Conservation (phyloP, 2,888 invertebrate genomes). For the Ischnura elegans region DNA sequence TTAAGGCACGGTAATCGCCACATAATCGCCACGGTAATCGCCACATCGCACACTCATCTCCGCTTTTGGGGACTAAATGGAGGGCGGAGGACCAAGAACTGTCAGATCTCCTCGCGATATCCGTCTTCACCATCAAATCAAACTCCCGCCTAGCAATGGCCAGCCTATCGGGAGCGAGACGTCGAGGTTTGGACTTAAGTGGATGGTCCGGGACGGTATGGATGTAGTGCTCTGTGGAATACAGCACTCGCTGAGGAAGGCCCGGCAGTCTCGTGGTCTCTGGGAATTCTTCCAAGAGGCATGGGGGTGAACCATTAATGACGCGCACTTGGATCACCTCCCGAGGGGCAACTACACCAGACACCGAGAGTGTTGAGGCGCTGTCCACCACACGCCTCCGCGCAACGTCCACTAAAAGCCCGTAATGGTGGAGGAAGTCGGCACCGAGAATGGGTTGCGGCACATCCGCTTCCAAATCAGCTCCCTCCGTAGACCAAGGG, state of each 20-base stretch:
- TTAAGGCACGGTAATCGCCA: too few relatives aligned
- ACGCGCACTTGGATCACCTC: too few relatives aligned
- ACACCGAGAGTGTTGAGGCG: too few relatives aligned
- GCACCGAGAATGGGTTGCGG: neutral
- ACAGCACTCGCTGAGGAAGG: too few relatives aligned
- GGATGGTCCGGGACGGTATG: neutral
- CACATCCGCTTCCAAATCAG: neutral
- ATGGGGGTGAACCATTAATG: too few relatives aligned
- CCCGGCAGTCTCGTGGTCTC: too few relatives aligned
- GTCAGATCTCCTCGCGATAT: neutral
- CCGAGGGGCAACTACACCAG: too few relatives aligned
- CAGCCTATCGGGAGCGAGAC: neutral
- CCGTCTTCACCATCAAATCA: neutral
- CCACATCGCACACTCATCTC: slow-evolving; percentile 75
- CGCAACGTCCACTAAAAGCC: slow-evolving; percentile 63
- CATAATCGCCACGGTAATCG: too few relatives aligned
- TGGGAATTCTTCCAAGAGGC: too few relatives aligned
- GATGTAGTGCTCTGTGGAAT: neutral
- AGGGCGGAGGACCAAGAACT: neutral
- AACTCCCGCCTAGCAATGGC: neutral
- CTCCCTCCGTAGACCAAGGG: neutral
- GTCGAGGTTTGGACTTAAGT: neutral
- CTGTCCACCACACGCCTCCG: too few relatives aligned
- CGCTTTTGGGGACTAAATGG: slow-evolving; percentile 74
- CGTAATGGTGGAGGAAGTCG: neutral